Conservation (phyloP, 2,797 vertebrate species). For the Columba guinea region DNA sequence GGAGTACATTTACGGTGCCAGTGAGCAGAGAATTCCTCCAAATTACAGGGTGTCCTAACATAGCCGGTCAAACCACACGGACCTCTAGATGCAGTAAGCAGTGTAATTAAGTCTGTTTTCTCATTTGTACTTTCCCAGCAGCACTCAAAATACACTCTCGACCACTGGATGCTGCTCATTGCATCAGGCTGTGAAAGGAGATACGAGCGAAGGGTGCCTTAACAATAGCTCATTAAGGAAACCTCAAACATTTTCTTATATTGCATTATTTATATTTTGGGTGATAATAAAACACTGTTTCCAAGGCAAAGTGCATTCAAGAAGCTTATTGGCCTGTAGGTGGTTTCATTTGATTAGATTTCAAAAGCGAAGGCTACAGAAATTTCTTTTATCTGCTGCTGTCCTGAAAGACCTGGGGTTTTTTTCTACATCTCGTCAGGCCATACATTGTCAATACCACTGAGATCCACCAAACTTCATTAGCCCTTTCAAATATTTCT, state of each 20-base stretch:
- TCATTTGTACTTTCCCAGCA: conserved; percentile 53
- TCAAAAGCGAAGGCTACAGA: background rate
- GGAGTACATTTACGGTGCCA: conserved; percentile 58
- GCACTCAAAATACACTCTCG: background rate
- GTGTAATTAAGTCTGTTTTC: conserved; percentile 67
- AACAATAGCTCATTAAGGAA: conserved; percentile 53
- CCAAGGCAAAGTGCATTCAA: conserved; percentile 51
- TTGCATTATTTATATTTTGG: conserved; percentile 65
- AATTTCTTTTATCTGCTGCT: conserved; percentile 24
- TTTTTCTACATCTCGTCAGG: background rate
- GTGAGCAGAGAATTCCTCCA: conserved; percentile 41
- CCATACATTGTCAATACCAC: background rate
- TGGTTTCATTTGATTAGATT: conserved; percentile 48
- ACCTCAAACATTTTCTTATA: conserved; percentile 57
- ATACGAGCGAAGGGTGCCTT: conserved; percentile 17
- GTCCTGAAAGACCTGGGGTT: background rate
- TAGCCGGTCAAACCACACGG: conserved; percentile 49
- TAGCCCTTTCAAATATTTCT: conserved; percentile 1
- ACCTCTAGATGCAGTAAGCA: conserved; percentile 54
- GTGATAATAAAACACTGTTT: conserved; percentile 34
- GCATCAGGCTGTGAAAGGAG: conserved; percentile 31
- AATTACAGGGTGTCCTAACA: conserved; percentile 71
- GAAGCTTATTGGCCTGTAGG: conserved; percentile 43
- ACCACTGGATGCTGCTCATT: conserved; percentile 43
- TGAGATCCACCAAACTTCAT: conserved; percentile 13